phyloP scores from a whole-genome alignment of 2,888 invertebrate species.

The Drosophila limbata region DNA sequence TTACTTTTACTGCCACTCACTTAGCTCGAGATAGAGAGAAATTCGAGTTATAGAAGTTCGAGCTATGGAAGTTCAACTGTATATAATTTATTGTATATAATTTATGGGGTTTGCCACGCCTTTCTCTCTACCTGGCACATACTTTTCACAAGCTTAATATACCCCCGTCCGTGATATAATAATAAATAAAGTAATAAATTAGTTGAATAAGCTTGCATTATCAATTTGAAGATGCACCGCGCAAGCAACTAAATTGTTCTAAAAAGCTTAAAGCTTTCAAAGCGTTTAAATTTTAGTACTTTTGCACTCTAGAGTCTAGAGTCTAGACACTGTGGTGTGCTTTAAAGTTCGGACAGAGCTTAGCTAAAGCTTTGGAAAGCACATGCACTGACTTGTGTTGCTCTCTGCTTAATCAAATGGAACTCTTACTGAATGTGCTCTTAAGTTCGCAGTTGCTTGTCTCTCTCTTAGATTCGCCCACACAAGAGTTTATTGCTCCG shows the following conservation, averaged over 20 bases:
- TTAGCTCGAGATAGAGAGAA: no score
- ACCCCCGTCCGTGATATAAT: not conserved
- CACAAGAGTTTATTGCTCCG: conserved; percentile 70
- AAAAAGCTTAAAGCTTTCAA: conserved; percentile 14
- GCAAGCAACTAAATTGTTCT: not conserved
- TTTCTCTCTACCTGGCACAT: not conserved
- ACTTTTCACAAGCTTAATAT: not conserved
- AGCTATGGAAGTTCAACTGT: no score
- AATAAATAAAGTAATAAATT: not conserved
- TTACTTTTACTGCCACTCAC: no score
- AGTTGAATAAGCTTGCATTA: not conserved
- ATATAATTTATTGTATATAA: no score
- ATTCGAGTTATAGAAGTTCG: no score
- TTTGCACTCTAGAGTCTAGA: not conserved
- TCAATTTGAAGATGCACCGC: no score
- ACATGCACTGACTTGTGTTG: not conserved
- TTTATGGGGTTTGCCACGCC: not conserved
- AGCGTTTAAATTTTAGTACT: not conserved
- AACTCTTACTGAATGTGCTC: conserved; percentile 31
- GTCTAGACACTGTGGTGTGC: conserved; percentile 8
- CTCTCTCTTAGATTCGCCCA: conserved; percentile 63
- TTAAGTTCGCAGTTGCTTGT: conserved; percentile 15
- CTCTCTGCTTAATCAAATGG: conserved; percentile 6
- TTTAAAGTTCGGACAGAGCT: conserved; percentile 12
- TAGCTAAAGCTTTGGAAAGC: conserved; percentile 23